phyloP scores from a whole-genome alignment of 2,113 vertebrate genomes.

The Ameiurus melas region DNA sequence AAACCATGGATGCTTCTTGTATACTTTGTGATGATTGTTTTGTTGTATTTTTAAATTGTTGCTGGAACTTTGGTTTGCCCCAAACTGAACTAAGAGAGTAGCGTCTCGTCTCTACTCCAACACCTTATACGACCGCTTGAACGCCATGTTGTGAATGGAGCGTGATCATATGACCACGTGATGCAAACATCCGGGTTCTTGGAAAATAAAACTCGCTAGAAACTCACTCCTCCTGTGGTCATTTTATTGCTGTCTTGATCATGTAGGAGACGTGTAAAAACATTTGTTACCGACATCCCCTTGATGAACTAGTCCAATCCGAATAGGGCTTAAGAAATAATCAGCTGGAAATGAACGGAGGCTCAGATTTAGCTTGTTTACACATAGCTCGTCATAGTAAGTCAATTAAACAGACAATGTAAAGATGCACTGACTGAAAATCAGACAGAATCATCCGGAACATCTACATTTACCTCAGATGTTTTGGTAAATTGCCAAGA shows the following conservation, averaged over 20 bases:
- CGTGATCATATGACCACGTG: too few relatives aligned
- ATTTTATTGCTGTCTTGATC: neutral
- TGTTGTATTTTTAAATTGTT: neutral
- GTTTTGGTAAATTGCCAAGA: neutral
- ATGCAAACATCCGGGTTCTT: neutral
- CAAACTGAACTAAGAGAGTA: neutral
- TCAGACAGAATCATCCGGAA: neutral
- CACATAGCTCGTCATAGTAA: neutral
- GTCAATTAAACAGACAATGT: neutral
- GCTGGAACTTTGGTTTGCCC: neutral
- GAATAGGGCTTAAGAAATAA: neutral
- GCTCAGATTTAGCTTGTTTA: neutral
- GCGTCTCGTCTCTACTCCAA: neutral
- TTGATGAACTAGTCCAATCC: neutral
- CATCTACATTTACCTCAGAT: neutral
- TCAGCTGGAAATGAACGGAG: neutral
- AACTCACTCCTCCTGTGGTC: neutral
- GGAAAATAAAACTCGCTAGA: neutral
- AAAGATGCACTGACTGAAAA: neutral
- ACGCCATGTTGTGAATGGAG: too few relatives aligned
- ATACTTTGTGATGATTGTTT: too few relatives aligned
- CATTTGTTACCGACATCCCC: neutral
- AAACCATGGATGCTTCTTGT: too few relatives aligned
- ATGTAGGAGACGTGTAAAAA: neutral
- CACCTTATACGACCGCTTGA: neutral